Evolutionary conservation across 2,797 vertebrate species (phyloP), one percentile per base, ranked within the genome.

Genomic region (Gymnothorax reevesii): DNA sequence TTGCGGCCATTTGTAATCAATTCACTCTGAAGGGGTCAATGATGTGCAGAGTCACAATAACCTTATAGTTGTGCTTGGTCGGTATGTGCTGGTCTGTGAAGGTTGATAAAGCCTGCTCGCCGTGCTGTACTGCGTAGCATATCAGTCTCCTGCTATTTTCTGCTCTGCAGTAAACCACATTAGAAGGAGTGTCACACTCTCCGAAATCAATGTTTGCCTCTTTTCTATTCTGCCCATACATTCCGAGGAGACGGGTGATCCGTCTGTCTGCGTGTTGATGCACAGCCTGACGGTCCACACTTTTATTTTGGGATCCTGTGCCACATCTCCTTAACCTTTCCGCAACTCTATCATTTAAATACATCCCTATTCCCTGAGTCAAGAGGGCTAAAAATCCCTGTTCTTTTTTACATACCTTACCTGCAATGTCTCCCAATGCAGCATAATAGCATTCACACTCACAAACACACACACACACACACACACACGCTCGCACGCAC

Each of bases 251-350:
- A 73, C 42, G 62, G 69, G 83, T 55, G 69, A 87, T 75, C 86
- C 15, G 25, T 80, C 60, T 69, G 83, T n/a, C 83, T n/a, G 60
- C 0, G 60, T 4, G 20, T 25, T 33, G 27, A 25, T 49, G 33
- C 52, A 75, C 55, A 15, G 71, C 73, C 54, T 57, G 84, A 49
- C 20, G 17, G 49, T 3, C 20, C 62, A 17, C 59, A 17, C n/a
- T 22, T n/a, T 85, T 85, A 57, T 85, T 82, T 83, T 55, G 49
- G 60, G 83, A 66, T 59, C 66, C 84, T 27, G 83, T 6, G 75
- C 73, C 71, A 87, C 49, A 57, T 62, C 54, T 80, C 60, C n/a
- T 64, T 82, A 83, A 86, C 82, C 86, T 86, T 73, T 71, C n/a
- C 66, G 33, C 33, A 25, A 52, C 75, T 54, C 75, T 52, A 0